Percentiles rank a stretch among this genome's conserved stretches.
phyloP scores from a whole-genome alignment of 1,140 invertebrate genomes.

The Mizuhopecten yessoensis region DNA sequence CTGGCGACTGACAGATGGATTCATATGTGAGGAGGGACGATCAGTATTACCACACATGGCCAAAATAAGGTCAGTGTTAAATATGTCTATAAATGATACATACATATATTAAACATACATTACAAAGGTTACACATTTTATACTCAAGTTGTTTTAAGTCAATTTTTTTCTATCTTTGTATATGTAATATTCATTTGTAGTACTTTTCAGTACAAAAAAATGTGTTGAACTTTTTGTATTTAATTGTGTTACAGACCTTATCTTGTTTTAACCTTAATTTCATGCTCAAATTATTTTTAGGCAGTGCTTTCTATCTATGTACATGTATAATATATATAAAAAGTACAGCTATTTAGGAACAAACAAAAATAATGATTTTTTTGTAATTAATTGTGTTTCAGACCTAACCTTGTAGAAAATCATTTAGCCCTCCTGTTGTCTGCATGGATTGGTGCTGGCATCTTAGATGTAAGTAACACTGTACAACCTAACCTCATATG shows the following conservation, averaged over 20 bases:
- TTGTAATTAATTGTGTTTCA: conserved; percentile 83
- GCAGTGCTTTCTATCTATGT: too few species aligned
- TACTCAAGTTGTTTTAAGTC: too few species aligned
- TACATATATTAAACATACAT: not conserved
- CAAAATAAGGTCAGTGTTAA: conserved; percentile 68
- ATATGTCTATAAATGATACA: not conserved
- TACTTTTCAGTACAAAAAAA: too few species aligned
- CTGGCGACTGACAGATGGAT: conserved; percentile 95
- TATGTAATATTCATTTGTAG: too few species aligned
- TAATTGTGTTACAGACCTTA: conserved; percentile 88
- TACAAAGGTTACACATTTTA: not conserved
- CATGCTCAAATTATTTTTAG: too few species aligned
- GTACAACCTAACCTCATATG: too few species aligned
- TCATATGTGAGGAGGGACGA: conserved; percentile 94
- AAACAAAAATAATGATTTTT: too few species aligned
- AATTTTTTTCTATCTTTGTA: too few species aligned
- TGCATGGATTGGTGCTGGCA: conserved; percentile 92
- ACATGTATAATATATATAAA: too few species aligned
- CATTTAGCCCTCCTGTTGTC: conserved; percentile 95
- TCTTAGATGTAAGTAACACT: conserved; percentile 87
- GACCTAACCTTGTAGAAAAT: conserved; percentile 95
- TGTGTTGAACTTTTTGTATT: too few species aligned
- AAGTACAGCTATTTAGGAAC: too few species aligned
- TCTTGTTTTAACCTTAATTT: too few species aligned
- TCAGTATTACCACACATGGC: conserved; percentile 76